Evolutionary conservation across 1,140 invertebrate species (phyloP), one percentile per base, ranked within the genome.

Genomic region (Antheraea pernyi): DNA sequence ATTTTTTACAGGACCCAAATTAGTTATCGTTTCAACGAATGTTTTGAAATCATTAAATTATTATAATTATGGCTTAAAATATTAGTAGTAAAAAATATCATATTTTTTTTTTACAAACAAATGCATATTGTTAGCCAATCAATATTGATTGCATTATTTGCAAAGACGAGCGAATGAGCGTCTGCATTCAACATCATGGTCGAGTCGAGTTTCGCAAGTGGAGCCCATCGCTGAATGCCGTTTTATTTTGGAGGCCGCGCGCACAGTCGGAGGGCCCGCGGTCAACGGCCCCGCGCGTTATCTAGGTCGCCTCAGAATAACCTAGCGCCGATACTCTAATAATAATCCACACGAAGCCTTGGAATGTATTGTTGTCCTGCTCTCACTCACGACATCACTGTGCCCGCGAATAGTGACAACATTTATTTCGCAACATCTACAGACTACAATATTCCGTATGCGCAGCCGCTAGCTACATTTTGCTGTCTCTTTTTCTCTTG

Each of bases 221-320:
- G 78, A 86, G 81, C 86, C 89, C 88, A 92, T 92, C 89, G 83
- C 79, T 85, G 88, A 91, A 91, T 91, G 89, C 88, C 89, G 89
- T 91, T 91, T 90, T 86, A 85, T 89, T 91, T 91, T 90, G 84
- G 88, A 89, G 87, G 89, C 86, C 89, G 89, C 79, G 79, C 82
- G 83, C 82, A 76, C 83, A 72, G 70, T 70, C 82, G 72, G 86
- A 91, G 89, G 88, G 89, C 88, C 85, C 83, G 88, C 88, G 89
- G 89, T 91, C 89, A 91, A 79, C 87, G 89, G 88, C 89, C 88
- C 88, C 89, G 77, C 63, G 76, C 81, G 78, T 73, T 89, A 91
- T 91, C 88, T 91, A 88, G 89, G 89, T 91, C 89, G 87, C 80
- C 86, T 91, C 86, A 85, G 88, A 91, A 91, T 91, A 91, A 91